These are phyloP conservation scores for Oryzias javanicus DNA, from an alignment of 2,113 vertebrate genomes.

Conservation along the genomic window DNA sequence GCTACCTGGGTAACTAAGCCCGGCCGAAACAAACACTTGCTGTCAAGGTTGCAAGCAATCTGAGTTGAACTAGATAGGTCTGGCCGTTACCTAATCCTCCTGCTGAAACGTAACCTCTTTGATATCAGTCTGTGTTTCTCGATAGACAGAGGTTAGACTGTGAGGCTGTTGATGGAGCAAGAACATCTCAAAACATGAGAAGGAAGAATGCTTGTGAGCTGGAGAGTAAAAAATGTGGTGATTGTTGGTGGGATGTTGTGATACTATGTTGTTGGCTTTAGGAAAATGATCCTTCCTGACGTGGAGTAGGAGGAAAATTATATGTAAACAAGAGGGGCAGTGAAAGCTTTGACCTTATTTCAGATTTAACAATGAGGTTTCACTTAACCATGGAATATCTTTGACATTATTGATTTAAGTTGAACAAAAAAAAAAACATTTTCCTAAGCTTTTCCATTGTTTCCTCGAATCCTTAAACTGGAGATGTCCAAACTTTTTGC, in stretches of 20 bases:
- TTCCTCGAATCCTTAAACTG: neutral
- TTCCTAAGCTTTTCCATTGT: neutral
- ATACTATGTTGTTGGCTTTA: neutral
- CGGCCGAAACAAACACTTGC: slow-evolving; percentile 14
- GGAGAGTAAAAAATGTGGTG: neutral
- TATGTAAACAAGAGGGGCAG: slow-evolving; percentile 34
- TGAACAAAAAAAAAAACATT: too few species aligned
- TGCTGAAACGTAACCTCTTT: slow-evolving; percentile 20
- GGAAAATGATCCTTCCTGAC: slow-evolving; percentile 16
- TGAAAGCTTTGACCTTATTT: slow-evolving; percentile 24
- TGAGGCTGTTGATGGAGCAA: slow-evolving; percentile 15
- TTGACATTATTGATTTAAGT: too few species aligned
- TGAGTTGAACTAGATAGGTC: slow-evolving; percentile 25
- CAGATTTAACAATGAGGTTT: slow-evolving; percentile 1
- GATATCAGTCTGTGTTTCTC: slow-evolving; percentile 29
- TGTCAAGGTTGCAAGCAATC: neutral
- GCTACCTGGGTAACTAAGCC: neutral
- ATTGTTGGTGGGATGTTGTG: neutral
- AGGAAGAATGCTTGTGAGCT: neutral
- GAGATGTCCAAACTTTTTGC: neutral
- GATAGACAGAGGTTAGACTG: slow-evolving; percentile 20
- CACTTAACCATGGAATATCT: neutral
- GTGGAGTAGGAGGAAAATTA: slow-evolving; percentile 29
- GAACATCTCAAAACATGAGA: neutral
- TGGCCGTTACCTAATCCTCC: slow-evolving; percentile 31